Evolutionary conservation across 2,797 vertebrate genomes (phyloP).

Genomic region (Clarias fuscus): DNA sequence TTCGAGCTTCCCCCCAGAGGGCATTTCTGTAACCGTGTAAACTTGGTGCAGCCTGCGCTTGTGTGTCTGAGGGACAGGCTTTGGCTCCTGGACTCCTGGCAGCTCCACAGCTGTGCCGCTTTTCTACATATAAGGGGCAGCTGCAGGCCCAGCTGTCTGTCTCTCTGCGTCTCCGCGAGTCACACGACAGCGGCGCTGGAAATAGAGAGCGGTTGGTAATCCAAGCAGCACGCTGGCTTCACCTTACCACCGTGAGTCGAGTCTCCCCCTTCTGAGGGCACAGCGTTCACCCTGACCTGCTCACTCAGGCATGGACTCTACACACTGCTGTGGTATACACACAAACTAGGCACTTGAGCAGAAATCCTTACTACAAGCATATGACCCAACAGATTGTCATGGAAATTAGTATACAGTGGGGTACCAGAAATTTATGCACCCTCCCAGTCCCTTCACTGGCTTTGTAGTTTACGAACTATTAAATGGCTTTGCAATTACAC

Average conservation of each 20-base stretch:
- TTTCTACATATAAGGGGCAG: slow-evolving; percentile 88
- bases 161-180: slow-evolving; percentile 83
- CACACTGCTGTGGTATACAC: slow-evolving; percentile 28
- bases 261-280: slow-evolving; percentile 39
- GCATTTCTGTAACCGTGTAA: slow-evolving; percentile 67
- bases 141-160: slow-evolving; percentile 92
- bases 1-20: slow-evolving; percentile 41
- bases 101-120: slow-evolving; percentile 89
- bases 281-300: slow-evolving; percentile 25
- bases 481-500: background rate
- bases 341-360: too few species aligned
- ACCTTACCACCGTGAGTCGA: slow-evolving; percentile 74
- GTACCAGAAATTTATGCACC: background rate
- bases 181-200: slow-evolving; percentile 87
- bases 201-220: slow-evolving; percentile 93
- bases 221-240: slow-evolving; percentile 85
- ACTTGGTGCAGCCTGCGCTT: slow-evolving; percentile 67
- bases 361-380: background rate
- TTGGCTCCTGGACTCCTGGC: slow-evolving; percentile 84
- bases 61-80: slow-evolving; percentile 73
- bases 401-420: background rate
- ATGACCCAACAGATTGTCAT: background rate
- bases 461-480: background rate
- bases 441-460: background rate
- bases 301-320: slow-evolving; percentile 43